These are phyloP conservation scores for Dynastes maya DNA, from an alignment of 2,888 invertebrate genomes.

Conservation along the genomic window DNA sequence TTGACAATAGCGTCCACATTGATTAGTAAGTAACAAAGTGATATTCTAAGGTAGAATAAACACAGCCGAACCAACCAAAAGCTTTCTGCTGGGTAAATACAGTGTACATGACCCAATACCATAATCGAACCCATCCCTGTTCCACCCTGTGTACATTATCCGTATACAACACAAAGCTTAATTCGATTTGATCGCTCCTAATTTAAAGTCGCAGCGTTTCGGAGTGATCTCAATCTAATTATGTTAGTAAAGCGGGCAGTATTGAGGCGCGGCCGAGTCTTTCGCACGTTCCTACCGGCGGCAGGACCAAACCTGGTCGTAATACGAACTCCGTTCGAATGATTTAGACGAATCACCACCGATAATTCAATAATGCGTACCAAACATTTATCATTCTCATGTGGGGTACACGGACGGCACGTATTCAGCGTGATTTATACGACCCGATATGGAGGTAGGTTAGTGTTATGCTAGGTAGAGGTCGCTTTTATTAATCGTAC, in stretches of 20 bases:
- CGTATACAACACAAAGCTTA: neutral
- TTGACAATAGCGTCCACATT: too few relatives aligned
- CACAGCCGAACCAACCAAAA: too few relatives aligned
- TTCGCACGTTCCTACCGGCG: constrained; percentile 13
- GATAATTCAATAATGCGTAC: constrained; percentile 48
- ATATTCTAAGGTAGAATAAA: too few relatives aligned
- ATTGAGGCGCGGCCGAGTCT: constrained; percentile 7
- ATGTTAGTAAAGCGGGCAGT: neutral
- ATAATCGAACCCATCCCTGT: too few relatives aligned
- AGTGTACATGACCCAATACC: too few relatives aligned
- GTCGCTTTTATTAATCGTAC: constrained; percentile 43
- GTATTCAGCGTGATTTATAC: constrained; percentile 46
- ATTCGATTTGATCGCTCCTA: neutral
- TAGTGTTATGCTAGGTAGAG: constrained; percentile 44
- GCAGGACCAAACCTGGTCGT: neutral
- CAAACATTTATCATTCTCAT: constrained; percentile 43
- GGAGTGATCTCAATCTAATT: constrained; percentile 30
- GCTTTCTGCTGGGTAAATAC: too few relatives aligned
- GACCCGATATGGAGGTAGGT: constrained; percentile 46
- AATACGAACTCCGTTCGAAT: constrained; percentile 30
- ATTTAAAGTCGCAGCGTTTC: constrained; percentile 14
- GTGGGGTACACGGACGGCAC: constrained; percentile 39
- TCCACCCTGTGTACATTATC: too few relatives aligned
- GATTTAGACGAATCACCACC: constrained; percentile 46
- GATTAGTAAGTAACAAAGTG: too few relatives aligned